Conservation (phyloP, 2,888 invertebrate species). For the Sacculina carcini region DNA sequence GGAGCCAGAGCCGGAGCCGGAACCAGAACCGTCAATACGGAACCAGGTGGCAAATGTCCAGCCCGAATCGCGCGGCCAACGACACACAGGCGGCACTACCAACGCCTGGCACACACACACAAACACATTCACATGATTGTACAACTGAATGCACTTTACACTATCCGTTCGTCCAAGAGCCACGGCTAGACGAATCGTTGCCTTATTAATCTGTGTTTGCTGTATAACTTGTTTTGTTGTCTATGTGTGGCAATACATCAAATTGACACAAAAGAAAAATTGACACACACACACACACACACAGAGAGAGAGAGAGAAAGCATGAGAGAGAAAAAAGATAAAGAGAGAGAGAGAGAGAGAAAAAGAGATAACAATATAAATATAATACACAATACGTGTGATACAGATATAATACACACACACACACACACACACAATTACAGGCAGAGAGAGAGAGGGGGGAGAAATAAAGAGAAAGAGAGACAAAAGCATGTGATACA, state of each 20-base stretch:
- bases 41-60: conserved; percentile 99
- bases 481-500: background rate
- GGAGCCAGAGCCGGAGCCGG: conserved; percentile 91
- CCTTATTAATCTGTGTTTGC: no score
- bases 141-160: no score
- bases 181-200: background rate
- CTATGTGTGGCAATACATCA: no score
- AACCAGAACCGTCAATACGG: conserved; percentile 89
- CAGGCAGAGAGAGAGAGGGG: background rate
- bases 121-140: no score
- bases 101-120: conserved; percentile 44
- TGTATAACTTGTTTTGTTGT: no score
- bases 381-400: background rate
- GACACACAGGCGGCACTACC: conserved; percentile 82
- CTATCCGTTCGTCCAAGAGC: no score
- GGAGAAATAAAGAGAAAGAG: background rate
- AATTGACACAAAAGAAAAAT: no score
- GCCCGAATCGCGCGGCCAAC: conserved; percentile 97
- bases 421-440: background rate
- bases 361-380: background rate
- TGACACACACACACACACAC: background rate
- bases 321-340: background rate
- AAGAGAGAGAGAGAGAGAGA: background rate
- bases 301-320: conserved; percentile 1
- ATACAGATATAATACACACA: background rate